Base-by-base conservation (phyloP, 2,113 vertebrate species). In the Protobothrops flavoviridis region DNA sequence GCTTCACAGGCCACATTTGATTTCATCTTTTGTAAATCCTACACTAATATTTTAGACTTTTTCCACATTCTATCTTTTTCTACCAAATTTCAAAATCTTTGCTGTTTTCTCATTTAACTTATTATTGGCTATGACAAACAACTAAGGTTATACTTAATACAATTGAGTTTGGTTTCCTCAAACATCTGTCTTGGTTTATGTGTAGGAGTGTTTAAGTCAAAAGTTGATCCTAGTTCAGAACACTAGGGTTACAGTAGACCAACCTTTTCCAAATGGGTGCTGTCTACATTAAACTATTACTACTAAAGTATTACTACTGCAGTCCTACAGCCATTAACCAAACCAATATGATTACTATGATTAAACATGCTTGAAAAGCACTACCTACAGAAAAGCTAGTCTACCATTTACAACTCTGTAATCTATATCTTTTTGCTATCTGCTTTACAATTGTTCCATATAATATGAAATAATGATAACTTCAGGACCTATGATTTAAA, bases 211-310 rank as follows among this genome's bases (percentile, higher is more conserved):
- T 90, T 85, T 87, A 59, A 91, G 55, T 74, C 0, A 17, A 95
- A 95, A 93, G 94, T 93, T 95, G 93, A 95, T 81, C 21, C 91
- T 8, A 94, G 95, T 95, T 95, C 96, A 94, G 91, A 95, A 45
- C 91, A 85, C 85, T 45, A 45, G 29, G 64, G 91, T 87, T 88
- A 93, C 93, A 95, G 93, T 61, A 23, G 45, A 45, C 45, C 5
- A 23, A 61, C 23, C 9, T 26, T 61, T 61, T 61, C 24, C 59
- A 61, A 61, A 61, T 61, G 23, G 59, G 24, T 61, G 59, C 23
- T 24, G 9, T 61, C 23, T 61, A 61, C 8, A 26, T 61, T 24
- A 61, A 61, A 26, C 9, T 61, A 61, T 61, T 26, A 61, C 59
- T 61, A 45, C 45, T 45, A 45, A 45, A 45, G 45, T 45, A 45